phyloP scores from a whole-genome alignment of 2,113 vertebrate genomes.

The Muntiacus muntjak region DNA sequence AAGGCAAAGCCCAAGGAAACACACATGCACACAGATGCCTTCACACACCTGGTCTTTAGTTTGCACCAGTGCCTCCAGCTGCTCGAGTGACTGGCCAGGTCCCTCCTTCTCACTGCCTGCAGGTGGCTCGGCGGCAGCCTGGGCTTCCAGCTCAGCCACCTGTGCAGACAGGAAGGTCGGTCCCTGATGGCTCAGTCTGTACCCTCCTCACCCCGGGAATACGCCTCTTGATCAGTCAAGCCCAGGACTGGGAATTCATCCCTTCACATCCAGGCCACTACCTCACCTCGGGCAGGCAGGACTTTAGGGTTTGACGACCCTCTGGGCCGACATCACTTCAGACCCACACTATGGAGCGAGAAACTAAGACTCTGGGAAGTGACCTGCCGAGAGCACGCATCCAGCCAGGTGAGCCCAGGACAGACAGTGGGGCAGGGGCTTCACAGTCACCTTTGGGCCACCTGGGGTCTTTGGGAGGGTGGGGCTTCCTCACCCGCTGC shows the following conservation, averaged over 20 bases:
- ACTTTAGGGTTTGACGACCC: neutral
- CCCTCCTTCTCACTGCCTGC: constrained; percentile 87
- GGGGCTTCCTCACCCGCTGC: constrained; percentile 83
- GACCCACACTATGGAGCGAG: neutral
- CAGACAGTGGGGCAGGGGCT: too few species aligned
- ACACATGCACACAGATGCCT: rapidly evolving
- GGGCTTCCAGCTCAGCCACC: constrained; percentile 92
- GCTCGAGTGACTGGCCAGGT: constrained; percentile 87
- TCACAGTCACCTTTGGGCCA: neutral
- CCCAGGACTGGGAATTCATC: neutral
- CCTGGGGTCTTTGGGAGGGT: neutral
- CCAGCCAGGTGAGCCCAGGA: neutral
- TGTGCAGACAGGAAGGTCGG: constrained; percentile 46
- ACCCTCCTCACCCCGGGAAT: neutral
- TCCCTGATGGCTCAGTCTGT: rapidly evolving
- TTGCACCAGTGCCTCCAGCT: constrained; percentile 91
- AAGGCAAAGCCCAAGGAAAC: neutral
- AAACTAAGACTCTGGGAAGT: neutral
- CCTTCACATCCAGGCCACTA: neutral
- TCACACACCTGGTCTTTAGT: constrained; percentile 89
- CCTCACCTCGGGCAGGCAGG: neutral
- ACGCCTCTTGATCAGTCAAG: neutral
- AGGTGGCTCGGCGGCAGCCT: constrained; percentile 79
- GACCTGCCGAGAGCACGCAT: neutral
- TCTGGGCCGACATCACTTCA: neutral